phyloP scores from a whole-genome alignment of 2,888 invertebrate genomes.

The Andrena fulva region DNA sequence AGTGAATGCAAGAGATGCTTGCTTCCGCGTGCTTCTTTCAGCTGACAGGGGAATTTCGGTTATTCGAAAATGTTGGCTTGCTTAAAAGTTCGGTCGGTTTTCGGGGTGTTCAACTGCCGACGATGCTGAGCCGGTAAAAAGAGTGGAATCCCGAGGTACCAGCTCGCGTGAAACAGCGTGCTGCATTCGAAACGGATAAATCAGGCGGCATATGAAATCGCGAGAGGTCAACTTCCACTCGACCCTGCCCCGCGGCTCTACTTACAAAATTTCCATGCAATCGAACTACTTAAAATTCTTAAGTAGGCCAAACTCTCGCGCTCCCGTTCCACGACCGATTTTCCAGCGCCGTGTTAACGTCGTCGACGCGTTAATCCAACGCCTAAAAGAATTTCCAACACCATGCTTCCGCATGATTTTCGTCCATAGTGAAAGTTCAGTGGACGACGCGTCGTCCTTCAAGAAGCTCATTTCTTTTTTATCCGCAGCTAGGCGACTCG shows the following conservation, averaged over 20 bases:
- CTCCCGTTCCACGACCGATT: not conserved
- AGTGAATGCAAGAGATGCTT: no score
- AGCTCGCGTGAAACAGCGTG: not conserved
- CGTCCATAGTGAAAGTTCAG: no score
- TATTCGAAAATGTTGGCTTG: no score
- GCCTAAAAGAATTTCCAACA: no score
- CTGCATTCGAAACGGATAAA: conserved; percentile 9
- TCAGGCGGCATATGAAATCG: conserved; percentile 27
- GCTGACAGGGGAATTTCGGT: no score
- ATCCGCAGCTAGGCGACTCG: no score
- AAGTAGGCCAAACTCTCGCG: conserved; percentile 14
- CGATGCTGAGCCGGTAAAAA: not conserved
- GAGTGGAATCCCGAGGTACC: not conserved
- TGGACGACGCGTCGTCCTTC: no score
- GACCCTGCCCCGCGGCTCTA: not conserved
- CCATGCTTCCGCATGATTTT: no score
- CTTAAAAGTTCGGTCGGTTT: no score
- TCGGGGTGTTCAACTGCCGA: conserved; percentile 10
- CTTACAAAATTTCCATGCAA: conserved; percentile 29
- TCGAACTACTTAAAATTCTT: conserved; percentile 28
- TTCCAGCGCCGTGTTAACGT: not conserved
- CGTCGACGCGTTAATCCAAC: conserved; percentile 13
- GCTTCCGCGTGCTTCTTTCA: no score
- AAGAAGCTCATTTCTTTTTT: no score
- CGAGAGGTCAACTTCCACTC: conserved; percentile 17